These are phyloP conservation scores for Lordiphosa collinella DNA, from an alignment of 1,140 invertebrate species.

Conservation along the genomic window DNA sequence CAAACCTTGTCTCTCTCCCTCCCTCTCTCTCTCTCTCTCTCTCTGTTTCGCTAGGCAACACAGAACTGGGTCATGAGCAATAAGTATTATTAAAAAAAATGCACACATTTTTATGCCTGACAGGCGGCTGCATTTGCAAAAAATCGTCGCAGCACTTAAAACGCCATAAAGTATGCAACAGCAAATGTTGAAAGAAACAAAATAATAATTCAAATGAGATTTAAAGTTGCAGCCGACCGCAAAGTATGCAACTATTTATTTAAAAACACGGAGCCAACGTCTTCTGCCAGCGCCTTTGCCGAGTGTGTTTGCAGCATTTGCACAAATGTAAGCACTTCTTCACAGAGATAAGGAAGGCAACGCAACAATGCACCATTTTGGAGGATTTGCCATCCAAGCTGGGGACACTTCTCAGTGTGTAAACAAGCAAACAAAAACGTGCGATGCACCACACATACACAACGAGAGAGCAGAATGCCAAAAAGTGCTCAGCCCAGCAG, in stretches of 20 bases:
- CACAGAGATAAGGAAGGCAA: conserved; percentile 12
- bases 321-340: conserved; percentile 63
- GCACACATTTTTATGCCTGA: conserved; percentile 30
- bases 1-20: conserved; percentile 1
- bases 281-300: conserved; percentile 40
- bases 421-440: conserved; percentile 53
- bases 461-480: conserved; percentile 15
- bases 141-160: conserved; percentile 59
- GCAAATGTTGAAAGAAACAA: conserved; percentile 49
- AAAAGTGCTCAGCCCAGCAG: conserved; percentile 7
- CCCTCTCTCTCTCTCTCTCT: neutral
- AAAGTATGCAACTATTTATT: conserved; percentile 75
- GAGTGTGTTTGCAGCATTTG: conserved; percentile 37
- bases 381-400: conserved; percentile 33
- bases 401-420: conserved; percentile 15
- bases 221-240: conserved; percentile 59
- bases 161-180: conserved; percentile 66
- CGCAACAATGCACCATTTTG: conserved; percentile 57
- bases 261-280: conserved; percentile 63
- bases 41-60: neutral
- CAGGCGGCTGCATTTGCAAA: conserved; percentile 44
- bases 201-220: conserved; percentile 76
- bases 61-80: conserved; percentile 41
- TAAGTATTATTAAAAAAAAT: neutral
- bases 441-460: conserved; percentile 5